These are phyloP conservation scores for Panagrolaimus sp. DNA, from an alignment of 1,140 invertebrate species.

Conservation along the genomic window DNA sequence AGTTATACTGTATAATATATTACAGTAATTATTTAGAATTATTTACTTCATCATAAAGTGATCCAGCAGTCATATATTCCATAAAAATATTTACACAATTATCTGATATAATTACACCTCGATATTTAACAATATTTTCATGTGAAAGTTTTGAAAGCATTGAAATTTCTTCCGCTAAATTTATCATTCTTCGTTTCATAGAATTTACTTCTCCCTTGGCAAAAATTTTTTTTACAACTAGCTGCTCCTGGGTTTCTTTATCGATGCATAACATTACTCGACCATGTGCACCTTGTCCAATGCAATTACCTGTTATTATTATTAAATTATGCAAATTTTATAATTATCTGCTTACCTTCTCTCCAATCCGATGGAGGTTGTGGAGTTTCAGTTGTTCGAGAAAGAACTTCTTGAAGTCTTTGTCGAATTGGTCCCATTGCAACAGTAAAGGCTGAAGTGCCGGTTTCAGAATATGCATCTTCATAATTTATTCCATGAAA, in stretches of 20 bases:
- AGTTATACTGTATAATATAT: neutral
- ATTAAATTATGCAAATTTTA: too few relatives aligned
- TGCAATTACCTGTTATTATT: neutral
- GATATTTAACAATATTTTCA: slow-evolving; percentile 13
- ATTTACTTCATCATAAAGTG: slow-evolving; percentile 10
- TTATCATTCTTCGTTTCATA: neutral
- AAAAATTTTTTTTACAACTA: slow-evolving; percentile 12
- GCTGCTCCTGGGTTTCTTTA: neutral
- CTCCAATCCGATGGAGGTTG: neutral
- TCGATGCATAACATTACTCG: neutral
- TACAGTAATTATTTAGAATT: neutral
- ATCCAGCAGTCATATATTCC: slow-evolving; percentile 15
- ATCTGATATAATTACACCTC: neutral
- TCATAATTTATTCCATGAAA: slow-evolving; percentile 6
- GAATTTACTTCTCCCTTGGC: neutral
- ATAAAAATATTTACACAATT: slow-evolving; percentile 16
- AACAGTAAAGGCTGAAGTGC: neutral
- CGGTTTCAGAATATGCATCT: slow-evolving; percentile 7
- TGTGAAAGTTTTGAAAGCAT: neutral
- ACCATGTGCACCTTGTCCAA: slow-evolving; percentile 4
- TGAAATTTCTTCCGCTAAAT: slow-evolving; percentile 3
- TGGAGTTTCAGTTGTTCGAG: neutral
- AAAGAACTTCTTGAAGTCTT: neutral
- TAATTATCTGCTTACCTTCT: neutral
- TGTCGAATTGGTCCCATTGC: neutral